A percentile compares a stretch with the other conserved stretches of the same genome.
phyloP scores from a whole-genome alignment of 2,797 vertebrate genomes.

The Craterocephalus amniculus region DNA sequence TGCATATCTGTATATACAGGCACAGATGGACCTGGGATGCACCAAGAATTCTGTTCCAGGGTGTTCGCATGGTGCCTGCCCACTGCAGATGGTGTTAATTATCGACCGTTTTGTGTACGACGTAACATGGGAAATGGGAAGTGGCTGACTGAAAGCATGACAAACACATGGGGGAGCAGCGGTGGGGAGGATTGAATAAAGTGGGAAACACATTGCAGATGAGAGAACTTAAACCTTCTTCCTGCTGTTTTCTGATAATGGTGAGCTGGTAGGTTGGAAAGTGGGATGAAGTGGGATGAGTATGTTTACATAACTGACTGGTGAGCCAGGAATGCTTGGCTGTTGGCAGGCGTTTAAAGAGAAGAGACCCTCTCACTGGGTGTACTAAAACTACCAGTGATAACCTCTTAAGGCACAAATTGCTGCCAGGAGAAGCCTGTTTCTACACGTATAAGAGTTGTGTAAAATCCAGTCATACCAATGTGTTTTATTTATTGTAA shows the following conservation, averaged over 20 bases:
- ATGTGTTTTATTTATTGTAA: too few species aligned
- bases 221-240: too few species aligned
- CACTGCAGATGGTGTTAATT: constrained; percentile 67
- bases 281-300: constrained; percentile 45
- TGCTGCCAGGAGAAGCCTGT: constrained; percentile 29
- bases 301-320: constrained; percentile 68
- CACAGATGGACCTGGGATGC: constrained; percentile 60
- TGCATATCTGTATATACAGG: constrained; percentile 35
- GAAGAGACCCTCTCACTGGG: constrained; percentile 48
- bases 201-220: not conserved
- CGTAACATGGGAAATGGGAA: constrained; percentile 25
- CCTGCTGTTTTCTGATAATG: constrained; percentile 28
- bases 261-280: constrained; percentile 40
- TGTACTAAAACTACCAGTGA: constrained; percentile 13
- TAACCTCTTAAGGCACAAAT: constrained; percentile 34
- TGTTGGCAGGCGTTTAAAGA: constrained; percentile 66
- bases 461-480: too few species aligned
- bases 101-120: constrained; percentile 54
- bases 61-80: constrained; percentile 40
- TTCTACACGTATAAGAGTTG: not conserved
- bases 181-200: not conserved
- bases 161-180: constrained; percentile 11
- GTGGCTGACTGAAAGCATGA: constrained; percentile 11
- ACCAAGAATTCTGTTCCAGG: constrained; percentile 52
- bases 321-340: constrained; percentile 46